Percentiles rank a stretch among this genome's conserved stretches.
phyloP scores from a whole-genome alignment of 1,140 invertebrate genomes.

The Holcopasites calliopsidis region DNA sequence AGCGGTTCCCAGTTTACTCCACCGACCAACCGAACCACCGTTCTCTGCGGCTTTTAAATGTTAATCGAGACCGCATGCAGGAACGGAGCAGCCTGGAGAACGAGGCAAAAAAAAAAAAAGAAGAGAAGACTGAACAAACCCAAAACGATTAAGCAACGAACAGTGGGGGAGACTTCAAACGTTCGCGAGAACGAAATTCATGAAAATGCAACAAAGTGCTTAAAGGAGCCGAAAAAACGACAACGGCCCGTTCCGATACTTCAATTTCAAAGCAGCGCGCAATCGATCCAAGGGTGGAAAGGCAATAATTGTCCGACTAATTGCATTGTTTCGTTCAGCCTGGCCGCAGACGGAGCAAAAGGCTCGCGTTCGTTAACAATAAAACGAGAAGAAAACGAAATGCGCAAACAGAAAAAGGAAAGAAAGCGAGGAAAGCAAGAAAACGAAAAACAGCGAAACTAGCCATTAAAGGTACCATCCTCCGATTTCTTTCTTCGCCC shows the following conservation, averaged over 20 bases:
- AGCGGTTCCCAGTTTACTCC: not conserved
- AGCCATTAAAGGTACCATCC: conserved; percentile 1
- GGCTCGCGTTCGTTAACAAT: conserved; percentile 10
- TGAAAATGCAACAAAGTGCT: conserved; percentile 42
- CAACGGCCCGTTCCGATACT: conserved; percentile 34
- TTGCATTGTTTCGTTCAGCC: conserved; percentile 50
- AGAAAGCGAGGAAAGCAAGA: not conserved
- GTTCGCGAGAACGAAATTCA: conserved; percentile 21
- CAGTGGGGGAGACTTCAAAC: conserved; percentile 10
- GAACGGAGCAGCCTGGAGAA: no score
- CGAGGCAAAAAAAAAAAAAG: not conserved
- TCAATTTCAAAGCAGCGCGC: conserved; percentile 18
- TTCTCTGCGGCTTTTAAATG: not conserved
- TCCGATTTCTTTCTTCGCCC: conserved; percentile 32
- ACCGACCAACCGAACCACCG: not conserved
- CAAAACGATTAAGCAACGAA: not conserved
- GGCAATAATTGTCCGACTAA: conserved; percentile 56
- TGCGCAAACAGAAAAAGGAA: not conserved
- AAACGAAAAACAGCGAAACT: not conserved
- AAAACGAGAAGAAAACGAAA: not conserved
- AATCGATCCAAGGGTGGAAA: conserved; percentile 47
- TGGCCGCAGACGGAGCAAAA: not conserved
- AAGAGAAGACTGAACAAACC: not conserved
- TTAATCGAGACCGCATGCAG: not conserved
- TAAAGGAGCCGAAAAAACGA: conserved; percentile 34